Evolutionary conservation across 2,797 vertebrate species (phyloP), one percentile per base, ranked within the genome.

Genomic region (Passerculus sandwichensis): DNA sequence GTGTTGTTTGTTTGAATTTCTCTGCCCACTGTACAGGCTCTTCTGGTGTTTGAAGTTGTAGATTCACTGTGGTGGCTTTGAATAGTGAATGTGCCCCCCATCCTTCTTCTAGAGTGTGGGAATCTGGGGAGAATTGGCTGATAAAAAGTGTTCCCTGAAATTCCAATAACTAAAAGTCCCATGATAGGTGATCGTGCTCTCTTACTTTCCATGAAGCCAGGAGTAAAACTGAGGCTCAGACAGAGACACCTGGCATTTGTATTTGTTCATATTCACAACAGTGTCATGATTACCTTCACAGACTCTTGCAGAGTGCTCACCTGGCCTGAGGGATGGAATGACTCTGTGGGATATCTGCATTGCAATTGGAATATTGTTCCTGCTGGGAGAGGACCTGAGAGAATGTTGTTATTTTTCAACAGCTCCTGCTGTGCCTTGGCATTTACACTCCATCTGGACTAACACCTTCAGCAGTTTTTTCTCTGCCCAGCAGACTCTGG

Each of bases 1-100:
- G 26, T 71, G 71, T 45, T 89, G 54, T 93, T 93, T 89, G n/a
- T 94, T 88, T 91, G 83, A 95, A 94, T 96, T 97, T 85, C 77
- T 95, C 62, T 57, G 76, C 54, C 64, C 1, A 2, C 12, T 51
- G 18, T 47, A 38, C 45, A 21, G 36, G 11, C 11, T 38, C 36
- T 38, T 38, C 36, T 38, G 22, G 50, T 70, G 54, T 47, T 45
- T 78, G 29, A 66, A 81, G 36, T 40, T 73, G 25, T 2, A 70
- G 67, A 15, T 23, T 93, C 47, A 22, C 15, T 1, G 6, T 48
- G 15, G n/a, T 59, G 54, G 54, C n/a, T 81, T 78, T 78, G 34
- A 85, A 60, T 48, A 20, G n/a, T 15, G 26, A 17, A 59, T 30
- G 40, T 38, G 14, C 15, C 69, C 38, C 30, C 18, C 32, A 36